Conservation (phyloP, 2,888 invertebrate genomes). For the Allolobophora icterica region DNA sequence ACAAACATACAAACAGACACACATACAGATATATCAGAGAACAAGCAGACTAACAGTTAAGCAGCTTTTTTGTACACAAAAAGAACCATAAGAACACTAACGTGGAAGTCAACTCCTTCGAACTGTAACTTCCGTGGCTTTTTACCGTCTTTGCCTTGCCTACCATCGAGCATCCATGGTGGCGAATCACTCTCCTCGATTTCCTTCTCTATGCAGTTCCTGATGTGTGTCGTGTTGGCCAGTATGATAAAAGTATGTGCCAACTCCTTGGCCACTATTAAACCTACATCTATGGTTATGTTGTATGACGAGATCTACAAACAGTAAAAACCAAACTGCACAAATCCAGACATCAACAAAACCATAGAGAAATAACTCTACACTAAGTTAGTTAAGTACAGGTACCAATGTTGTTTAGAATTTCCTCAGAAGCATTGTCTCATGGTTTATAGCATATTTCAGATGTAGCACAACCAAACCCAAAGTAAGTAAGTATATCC, state of each 20-base stretch:
- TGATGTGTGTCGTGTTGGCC: not conserved
- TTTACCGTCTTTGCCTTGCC: not conserved
- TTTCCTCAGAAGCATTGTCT: not conserved
- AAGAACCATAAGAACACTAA: constrained; percentile 54
- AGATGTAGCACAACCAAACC: too few species aligned
- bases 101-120: constrained; percentile 89
- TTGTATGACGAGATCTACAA: constrained; percentile 58
- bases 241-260: constrained; percentile 79
- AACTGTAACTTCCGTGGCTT: constrained; percentile 77
- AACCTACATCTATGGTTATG: constrained; percentile 70
- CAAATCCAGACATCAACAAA: not conserved
- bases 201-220: constrained; percentile 22
- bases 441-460: too few species aligned
- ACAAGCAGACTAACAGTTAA: too few species aligned
- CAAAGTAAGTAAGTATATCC: too few species aligned
- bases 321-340: not conserved
- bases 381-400: not conserved
- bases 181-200: constrained; percentile 37
- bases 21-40: too few species aligned
- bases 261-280: constrained; percentile 71
- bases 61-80: too few species aligned
- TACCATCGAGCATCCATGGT: constrained; percentile 25
- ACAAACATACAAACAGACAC: too few species aligned
- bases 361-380: not conserved
- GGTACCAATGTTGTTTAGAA: not conserved